These are phyloP conservation scores for Noctua comes DNA, from an alignment of 2,888 invertebrate genomes.

Conservation along the genomic window DNA sequence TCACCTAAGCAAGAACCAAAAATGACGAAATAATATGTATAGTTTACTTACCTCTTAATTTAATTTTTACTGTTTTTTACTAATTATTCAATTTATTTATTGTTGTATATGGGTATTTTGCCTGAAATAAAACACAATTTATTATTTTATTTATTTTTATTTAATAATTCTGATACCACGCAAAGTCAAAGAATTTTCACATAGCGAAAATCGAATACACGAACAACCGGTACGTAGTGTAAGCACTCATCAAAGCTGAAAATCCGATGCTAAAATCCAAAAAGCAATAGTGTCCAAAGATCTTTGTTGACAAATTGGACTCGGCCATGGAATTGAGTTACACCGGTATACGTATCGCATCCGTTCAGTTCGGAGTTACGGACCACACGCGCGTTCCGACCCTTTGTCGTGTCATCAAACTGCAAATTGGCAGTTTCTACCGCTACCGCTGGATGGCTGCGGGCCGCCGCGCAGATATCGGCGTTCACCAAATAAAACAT, in stretches of 20 bases:
- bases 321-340: constrained; percentile 79
- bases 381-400: constrained; percentile 70
- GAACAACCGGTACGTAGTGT: neutral
- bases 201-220: constrained; percentile 12
- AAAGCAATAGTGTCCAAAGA: constrained; percentile 65
- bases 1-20: too few species aligned
- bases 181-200: neutral
- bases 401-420: constrained; percentile 86
- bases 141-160: neutral
- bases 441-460: constrained; percentile 63
- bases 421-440: constrained; percentile 85
- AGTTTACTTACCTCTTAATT: too few species aligned
- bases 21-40: too few species aligned
- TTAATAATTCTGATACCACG: neutral
- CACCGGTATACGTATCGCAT: constrained; percentile 67
- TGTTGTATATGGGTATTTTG: too few species aligned
- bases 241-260: constrained; percentile 30
- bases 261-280: constrained; percentile 51
- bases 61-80: too few species aligned
- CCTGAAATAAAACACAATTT: neutral
- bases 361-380: constrained; percentile 55
- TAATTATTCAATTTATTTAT: too few species aligned
- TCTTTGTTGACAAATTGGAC: constrained; percentile 78
- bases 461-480: constrained; percentile 59
- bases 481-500: constrained; percentile 53